These are phyloP conservation scores for Sclerurus mexicanus DNA, from an alignment of 2,113 vertebrate species.

Conservation along the genomic window DNA sequence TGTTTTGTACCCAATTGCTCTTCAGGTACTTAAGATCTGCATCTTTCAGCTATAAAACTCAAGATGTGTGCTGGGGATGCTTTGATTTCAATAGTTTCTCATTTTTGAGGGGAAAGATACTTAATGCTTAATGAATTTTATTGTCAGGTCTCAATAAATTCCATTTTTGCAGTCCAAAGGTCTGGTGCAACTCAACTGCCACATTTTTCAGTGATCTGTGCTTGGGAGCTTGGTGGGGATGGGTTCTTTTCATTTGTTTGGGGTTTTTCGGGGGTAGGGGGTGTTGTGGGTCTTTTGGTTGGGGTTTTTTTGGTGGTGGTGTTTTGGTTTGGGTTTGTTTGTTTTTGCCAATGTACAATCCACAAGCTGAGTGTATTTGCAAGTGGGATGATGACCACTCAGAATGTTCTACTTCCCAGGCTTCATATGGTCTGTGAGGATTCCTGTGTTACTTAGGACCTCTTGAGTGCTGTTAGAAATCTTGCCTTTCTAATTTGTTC, in stretches of 20 bases:
- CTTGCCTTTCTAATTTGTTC: not conserved
- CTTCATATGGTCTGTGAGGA: not conserved
- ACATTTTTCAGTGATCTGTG: not conserved
- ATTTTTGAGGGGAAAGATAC: not conserved
- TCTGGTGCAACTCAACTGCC: not conserved
- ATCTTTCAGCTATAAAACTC: not conserved
- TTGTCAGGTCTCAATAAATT: not conserved
- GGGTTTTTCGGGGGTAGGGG: too few species aligned
- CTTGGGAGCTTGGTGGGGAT: not conserved
- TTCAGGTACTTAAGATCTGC: not conserved
- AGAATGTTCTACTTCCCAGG: not conserved
- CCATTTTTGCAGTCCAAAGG: not conserved
- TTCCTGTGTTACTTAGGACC: not conserved
- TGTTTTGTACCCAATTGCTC: not conserved
- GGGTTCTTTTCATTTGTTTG: not conserved
- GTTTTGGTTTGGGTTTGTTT: fast-evolving
- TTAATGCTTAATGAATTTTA: not conserved
- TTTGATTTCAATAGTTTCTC: not conserved
- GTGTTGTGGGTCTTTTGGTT: not conserved
- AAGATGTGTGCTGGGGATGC: not conserved
- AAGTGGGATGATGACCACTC: not conserved
- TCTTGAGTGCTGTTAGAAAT: not conserved
- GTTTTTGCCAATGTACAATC: not conserved
- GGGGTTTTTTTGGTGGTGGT: not conserved
- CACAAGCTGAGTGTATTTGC: not conserved